Evolutionary conservation across 2,113 vertebrate genomes (phyloP).

Genomic region (Antigone vipio): DNA sequence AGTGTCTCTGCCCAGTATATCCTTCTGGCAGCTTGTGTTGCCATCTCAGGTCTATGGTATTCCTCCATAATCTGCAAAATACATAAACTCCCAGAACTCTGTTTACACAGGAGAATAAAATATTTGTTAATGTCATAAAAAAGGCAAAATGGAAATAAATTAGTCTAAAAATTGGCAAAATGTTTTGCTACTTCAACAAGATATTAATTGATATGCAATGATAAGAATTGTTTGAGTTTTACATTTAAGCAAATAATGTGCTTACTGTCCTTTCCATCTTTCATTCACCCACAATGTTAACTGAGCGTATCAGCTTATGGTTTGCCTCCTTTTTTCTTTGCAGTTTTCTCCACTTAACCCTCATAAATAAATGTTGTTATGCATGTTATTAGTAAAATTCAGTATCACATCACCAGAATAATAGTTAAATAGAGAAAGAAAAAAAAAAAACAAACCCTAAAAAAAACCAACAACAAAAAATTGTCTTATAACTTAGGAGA

Average conservation of each 20-base stretch:
- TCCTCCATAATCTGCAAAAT: neutral
- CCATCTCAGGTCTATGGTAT: neutral
- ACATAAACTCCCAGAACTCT: neutral
- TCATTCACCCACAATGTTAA: neutral
- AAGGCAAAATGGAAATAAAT: neutral
- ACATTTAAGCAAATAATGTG: neutral
- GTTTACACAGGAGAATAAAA: neutral
- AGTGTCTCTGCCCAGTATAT: neutral
- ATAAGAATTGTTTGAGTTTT: neutral
- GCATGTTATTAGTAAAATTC: neutral
- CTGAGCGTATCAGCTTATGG: neutral
- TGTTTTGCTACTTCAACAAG: neutral
- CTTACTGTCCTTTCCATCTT: neutral
- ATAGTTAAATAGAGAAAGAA: neutral
- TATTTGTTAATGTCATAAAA: neutral
- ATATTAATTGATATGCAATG: neutral
- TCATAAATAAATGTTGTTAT: neutral
- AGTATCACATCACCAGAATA: neutral
- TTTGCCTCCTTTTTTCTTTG: neutral
- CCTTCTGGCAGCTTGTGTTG: neutral
- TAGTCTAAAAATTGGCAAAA: neutral
- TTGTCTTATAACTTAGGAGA: neutral
- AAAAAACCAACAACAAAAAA: no score
- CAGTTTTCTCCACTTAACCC: neutral
- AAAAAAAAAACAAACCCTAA: neutral